Evolutionary conservation across 2,113 vertebrate species (phyloP).

Genomic region (Piprites chloris): DNA sequence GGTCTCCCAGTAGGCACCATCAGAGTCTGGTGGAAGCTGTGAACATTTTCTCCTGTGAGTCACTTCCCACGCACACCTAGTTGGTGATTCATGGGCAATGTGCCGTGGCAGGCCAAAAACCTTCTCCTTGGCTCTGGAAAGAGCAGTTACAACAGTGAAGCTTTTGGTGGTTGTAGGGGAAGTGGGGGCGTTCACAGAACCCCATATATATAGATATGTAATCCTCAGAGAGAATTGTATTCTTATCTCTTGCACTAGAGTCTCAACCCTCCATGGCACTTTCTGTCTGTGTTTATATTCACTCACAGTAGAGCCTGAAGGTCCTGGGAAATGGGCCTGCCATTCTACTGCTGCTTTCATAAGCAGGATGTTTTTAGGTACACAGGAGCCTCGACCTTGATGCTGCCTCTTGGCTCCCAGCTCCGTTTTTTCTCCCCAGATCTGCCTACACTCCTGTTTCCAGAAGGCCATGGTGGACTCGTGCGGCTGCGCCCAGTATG

Average conservation of each 20-base stretch:
- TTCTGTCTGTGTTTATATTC: background rate
- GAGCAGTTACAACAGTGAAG: background rate
- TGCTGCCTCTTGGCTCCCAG: background rate
- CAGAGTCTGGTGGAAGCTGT: background rate
- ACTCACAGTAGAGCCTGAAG: background rate
- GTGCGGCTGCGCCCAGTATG: slow-evolving; percentile 78
- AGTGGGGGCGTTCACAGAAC: background rate
- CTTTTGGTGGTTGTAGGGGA: background rate
- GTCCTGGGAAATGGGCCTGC: background rate
- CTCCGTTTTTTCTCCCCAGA: slow-evolving; percentile 49
- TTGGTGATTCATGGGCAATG: background rate
- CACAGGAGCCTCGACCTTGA: background rate
- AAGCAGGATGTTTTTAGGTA: background rate
- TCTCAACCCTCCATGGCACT: background rate
- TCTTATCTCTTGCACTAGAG: background rate
- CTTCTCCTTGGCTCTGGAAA: background rate
- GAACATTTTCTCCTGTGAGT: background rate
- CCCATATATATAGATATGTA: background rate
- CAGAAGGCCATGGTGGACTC: slow-evolving; percentile 77
- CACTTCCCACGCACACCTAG: background rate
- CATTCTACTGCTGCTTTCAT: background rate
- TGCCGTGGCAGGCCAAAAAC: background rate
- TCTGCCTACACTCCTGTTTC: slow-evolving; percentile 83
- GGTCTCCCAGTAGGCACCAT: background rate
- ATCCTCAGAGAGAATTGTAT: background rate